A percentile compares a stretch with the other conserved stretches of the same genome.
Evolutionary conservation across 2,797 vertebrate genomes (phyloP).

Genomic region (Leptoclinus maculatus): DNA sequence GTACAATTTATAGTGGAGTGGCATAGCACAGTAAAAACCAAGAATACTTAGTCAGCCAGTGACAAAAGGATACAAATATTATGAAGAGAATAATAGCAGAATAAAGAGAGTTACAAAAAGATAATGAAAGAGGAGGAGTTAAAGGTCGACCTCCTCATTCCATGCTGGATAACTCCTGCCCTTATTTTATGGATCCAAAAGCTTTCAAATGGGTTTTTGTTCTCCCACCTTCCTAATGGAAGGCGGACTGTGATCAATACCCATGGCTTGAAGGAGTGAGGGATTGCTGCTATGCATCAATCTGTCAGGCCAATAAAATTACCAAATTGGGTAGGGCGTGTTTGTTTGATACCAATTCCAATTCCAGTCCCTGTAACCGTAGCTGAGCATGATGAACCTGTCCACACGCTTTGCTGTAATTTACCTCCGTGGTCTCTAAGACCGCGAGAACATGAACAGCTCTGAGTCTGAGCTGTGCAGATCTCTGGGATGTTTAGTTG

Average conservation of each 20-base stretch:
- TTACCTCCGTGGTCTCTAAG: slow-evolving; percentile 2
- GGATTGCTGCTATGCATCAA: slow-evolving; percentile 55
- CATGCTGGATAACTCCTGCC: slow-evolving; percentile 46
- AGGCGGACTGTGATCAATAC: slow-evolving; percentile 46
- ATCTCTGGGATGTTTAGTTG: neutral
- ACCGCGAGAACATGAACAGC: neutral
- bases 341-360: slow-evolving; percentile 42
- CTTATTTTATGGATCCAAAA: slow-evolving; percentile 55
- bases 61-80: slow-evolving; percentile 12
- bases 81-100: slow-evolving; percentile 6
- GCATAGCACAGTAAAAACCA: neutral
- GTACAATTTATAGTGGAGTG: neutral
- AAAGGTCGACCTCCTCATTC: slow-evolving; percentile 48
- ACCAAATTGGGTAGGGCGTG: slow-evolving; percentile 34
- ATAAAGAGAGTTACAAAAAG: slow-evolving; percentile 25
- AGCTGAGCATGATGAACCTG: slow-evolving; percentile 40
- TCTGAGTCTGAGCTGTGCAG: neutral
- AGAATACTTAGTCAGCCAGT: slow-evolving; percentile 4
- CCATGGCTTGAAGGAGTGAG: slow-evolving; percentile 50
- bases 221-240: slow-evolving; percentile 47
- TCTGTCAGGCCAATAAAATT: slow-evolving; percentile 55
- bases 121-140: slow-evolving; percentile 41
- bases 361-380: slow-evolving; percentile 1
- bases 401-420: neutral
- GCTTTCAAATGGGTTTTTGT: slow-evolving; percentile 52